A percentile compares a stretch with the other conserved stretches of the same genome.
Conservation (phyloP, 2,797 vertebrate species). For the Melanotaenia parkinsoni region DNA sequence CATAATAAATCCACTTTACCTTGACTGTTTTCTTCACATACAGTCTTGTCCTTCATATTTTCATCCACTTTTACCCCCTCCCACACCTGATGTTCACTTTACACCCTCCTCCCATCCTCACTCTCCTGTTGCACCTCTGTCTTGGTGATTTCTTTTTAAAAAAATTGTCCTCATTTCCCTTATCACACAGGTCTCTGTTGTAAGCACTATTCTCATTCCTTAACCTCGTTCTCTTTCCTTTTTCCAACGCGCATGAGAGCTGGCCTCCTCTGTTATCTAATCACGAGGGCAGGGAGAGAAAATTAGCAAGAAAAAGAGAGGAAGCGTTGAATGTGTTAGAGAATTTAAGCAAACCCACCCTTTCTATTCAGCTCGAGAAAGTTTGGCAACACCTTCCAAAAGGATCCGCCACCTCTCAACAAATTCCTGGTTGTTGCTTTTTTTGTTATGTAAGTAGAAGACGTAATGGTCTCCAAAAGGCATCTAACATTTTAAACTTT, state of each 20-base stretch:
- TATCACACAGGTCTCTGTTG: conserved; percentile 16
- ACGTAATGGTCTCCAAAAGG: neutral
- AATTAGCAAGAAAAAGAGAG: conserved; percentile 33
- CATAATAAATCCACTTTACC: conserved; percentile 8
- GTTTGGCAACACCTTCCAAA: conserved; percentile 11
- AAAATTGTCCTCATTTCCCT: conserved; percentile 58
- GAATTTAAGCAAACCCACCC: conserved; percentile 16
- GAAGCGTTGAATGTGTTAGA: conserved; percentile 23
- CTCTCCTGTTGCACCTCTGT: conserved; percentile 41
- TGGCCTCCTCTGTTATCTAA: conserved; percentile 51
- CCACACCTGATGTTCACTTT: conserved; percentile 26
- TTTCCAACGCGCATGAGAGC: conserved; percentile 50
- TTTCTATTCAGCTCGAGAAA: conserved; percentile 3
- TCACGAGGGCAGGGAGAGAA: conserved; percentile 29
- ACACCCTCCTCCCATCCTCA: conserved; percentile 45
- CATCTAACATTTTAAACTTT: neutral
- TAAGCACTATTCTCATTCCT: conserved; percentile 34
- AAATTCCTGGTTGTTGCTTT: neutral
- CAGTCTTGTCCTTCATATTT: neutral
- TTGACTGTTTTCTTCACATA: neutral
- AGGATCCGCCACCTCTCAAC: neutral
- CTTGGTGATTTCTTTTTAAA: conserved; percentile 9
- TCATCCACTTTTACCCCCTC: neutral
- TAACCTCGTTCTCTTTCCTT: conserved; percentile 27
- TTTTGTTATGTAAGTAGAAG: neutral